A percentile compares a stretch with the other conserved stretches of the same genome.
phyloP scores from a whole-genome alignment of 2,888 invertebrate species.

The Lordiphosa andalusiaca region DNA sequence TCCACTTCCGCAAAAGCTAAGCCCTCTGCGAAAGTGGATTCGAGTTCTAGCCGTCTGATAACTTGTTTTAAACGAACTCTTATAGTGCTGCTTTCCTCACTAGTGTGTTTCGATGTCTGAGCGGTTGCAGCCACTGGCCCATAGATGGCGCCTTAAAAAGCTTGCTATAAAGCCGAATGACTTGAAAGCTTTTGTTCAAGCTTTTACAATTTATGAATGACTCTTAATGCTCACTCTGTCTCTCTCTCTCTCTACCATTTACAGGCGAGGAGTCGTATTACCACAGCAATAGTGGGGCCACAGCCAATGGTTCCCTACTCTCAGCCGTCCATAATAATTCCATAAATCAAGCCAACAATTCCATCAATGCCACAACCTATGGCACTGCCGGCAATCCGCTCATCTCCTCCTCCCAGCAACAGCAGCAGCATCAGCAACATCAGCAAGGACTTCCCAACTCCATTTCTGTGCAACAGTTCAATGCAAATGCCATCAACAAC shows the following conservation, averaged over 20 bases:
- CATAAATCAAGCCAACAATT: slow-evolving; percentile 75
- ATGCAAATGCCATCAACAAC: slow-evolving; percentile 66
- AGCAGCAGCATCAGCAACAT: slow-evolving; percentile 56
- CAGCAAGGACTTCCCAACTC: slow-evolving; percentile 77
- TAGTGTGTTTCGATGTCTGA: too few relatives aligned
- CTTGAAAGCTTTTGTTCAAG: slow-evolving; percentile 39
- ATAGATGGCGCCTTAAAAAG: slow-evolving; percentile 46
- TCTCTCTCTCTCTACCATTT: slow-evolving; percentile 1
- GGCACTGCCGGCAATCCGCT: slow-evolving; percentile 69
- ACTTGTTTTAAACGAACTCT: too few relatives aligned
- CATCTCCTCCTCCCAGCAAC: slow-evolving; percentile 58
- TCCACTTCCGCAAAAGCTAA: too few relatives aligned
- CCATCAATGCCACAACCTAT: slow-evolving; percentile 75
- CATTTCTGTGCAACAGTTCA: slow-evolving; percentile 80
- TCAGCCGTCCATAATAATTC: slow-evolving; percentile 80
- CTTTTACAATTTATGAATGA: slow-evolving; percentile 51
- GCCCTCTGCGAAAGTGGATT: too few relatives aligned
- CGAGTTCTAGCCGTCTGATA: too few relatives aligned
- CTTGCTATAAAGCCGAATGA: background rate
- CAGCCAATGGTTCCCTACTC: slow-evolving; percentile 77
- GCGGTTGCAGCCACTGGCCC: background rate
- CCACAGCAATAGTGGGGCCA: slow-evolving; percentile 68
- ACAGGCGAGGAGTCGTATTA: slow-evolving; percentile 79
- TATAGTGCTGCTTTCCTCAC: too few relatives aligned
- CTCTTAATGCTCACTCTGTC: background rate